Percentiles rank a stretch among this genome's conserved stretches.
Evolutionary conservation across 2,113 vertebrate genomes (phyloP).

Genomic region (Piaya cayana): DNA sequence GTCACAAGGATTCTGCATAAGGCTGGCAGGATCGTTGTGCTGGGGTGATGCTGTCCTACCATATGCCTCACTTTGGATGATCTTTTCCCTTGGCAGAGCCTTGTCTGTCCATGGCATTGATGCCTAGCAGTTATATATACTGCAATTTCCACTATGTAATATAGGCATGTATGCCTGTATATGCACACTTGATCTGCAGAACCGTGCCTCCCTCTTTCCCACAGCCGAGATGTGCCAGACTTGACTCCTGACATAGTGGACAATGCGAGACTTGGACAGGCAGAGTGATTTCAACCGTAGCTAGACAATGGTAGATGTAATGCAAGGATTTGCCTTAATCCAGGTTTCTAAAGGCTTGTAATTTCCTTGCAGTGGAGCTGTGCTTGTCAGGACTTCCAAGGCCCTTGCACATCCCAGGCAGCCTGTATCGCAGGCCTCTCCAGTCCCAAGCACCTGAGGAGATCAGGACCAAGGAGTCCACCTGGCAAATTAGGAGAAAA

Average conservation of each 20-base stretch:
- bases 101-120: accelerated
- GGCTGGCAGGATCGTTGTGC: not conserved
- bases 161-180: accelerated
- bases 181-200: accelerated
- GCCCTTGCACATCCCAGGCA: not conserved
- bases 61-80: not conserved
- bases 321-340: accelerated
- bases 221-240: not conserved
- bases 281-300: accelerated
- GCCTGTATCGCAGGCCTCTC: accelerated
- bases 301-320: accelerated
- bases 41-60: not conserved
- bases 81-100: not conserved
- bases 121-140: accelerated
- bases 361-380: accelerated
- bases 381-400: not conserved
- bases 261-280: accelerated
- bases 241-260: accelerated
- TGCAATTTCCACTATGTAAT: accelerated
- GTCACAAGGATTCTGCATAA: accelerated
- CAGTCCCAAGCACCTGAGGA: not conserved
- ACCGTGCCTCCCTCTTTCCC: not conserved
- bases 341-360: accelerated
- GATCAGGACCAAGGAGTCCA: not conserved
- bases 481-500: not conserved